These are phyloP conservation scores for Drosophila sturtevanti DNA, from an alignment of 1,140 invertebrate genomes.

Conservation along the genomic window DNA sequence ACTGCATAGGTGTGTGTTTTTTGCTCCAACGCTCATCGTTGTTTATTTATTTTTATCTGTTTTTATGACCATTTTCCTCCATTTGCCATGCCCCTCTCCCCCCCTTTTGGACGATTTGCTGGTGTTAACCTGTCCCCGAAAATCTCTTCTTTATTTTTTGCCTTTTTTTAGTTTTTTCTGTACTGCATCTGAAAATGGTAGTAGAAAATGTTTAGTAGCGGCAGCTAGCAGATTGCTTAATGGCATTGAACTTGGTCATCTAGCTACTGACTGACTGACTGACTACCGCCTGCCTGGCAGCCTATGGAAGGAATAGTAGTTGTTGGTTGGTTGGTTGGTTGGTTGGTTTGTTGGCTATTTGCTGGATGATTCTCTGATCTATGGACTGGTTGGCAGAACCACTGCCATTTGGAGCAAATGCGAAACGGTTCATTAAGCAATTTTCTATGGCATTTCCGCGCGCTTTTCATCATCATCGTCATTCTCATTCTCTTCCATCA, in stretches of 20 bases:
- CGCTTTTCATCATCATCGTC: slow-evolving; percentile 54
- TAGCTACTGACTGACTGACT: slow-evolving; percentile 39
- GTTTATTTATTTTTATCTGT: slow-evolving; percentile 58
- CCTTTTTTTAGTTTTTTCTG: background rate
- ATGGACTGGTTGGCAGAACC: slow-evolving; percentile 46
- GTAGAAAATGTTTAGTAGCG: slow-evolving; percentile 17
- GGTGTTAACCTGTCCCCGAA: slow-evolving; percentile 12
- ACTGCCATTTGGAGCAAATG: slow-evolving; percentile 67
- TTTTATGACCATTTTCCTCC: slow-evolving; percentile 26
- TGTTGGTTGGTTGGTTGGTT: slow-evolving; percentile 11
- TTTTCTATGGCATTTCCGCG: slow-evolving; percentile 70
- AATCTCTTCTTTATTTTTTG: background rate
- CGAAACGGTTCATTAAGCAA: slow-evolving; percentile 75
- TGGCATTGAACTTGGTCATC: slow-evolving; percentile 66
- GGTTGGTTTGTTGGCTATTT: background rate
- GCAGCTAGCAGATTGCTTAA: slow-evolving; percentile 32
- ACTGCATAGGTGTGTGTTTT: slow-evolving; percentile 15
- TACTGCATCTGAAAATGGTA: slow-evolving; percentile 15
- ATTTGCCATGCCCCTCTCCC: background rate
- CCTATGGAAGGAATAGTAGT: no score
- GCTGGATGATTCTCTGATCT: slow-evolving; percentile 27
- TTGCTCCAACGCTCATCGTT: slow-evolving; percentile 29
- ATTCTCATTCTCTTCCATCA: background rate
- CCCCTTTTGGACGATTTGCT: slow-evolving; percentile 17
- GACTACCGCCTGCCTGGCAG: background rate